Evolutionary conservation across 2,113 vertebrate species (phyloP).

Genomic region (Solea solea): DNA sequence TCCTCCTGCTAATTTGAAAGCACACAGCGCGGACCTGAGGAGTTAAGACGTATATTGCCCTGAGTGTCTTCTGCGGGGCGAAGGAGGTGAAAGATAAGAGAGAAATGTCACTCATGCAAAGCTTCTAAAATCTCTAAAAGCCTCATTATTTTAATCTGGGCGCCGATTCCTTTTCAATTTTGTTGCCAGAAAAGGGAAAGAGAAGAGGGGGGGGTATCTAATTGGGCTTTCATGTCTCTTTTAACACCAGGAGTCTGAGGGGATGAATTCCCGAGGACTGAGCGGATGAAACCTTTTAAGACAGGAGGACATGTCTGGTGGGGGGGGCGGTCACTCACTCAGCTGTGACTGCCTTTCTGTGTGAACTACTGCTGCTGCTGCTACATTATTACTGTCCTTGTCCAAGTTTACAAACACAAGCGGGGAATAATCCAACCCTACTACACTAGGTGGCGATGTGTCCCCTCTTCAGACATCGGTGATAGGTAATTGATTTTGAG

Average conservation of each 20-base stretch:
- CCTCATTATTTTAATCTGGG: slow-evolving; percentile 51
- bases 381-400: too few relatives aligned
- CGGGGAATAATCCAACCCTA: too few relatives aligned
- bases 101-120: slow-evolving; percentile 43
- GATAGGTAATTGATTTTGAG: too few relatives aligned
- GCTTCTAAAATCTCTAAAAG: slow-evolving; percentile 52
- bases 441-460: too few relatives aligned
- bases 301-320: background rate
- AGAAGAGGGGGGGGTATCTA: too few relatives aligned
- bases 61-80: slow-evolving; percentile 7
- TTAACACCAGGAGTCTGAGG: background rate
- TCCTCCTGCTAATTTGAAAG: slow-evolving; percentile 36
- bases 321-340: background rate
- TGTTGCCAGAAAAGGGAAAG: slow-evolving; percentile 16
- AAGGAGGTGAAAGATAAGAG: slow-evolving; percentile 36
- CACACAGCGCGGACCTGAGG: background rate
- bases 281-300: slow-evolving; percentile 32
- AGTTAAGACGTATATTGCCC: slow-evolving; percentile 23
- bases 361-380: background rate
- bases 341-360: slow-evolving; percentile 3
- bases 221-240: too few relatives aligned
- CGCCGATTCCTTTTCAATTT: slow-evolving; percentile 38
- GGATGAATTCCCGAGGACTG: slow-evolving; percentile 18
- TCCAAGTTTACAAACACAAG: too few relatives aligned
- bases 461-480: too few relatives aligned